Evolutionary conservation across 2,888 invertebrate genomes (phyloP), one percentile per base, ranked within the genome.

Genomic region (Cataglyphis livida): DNA sequence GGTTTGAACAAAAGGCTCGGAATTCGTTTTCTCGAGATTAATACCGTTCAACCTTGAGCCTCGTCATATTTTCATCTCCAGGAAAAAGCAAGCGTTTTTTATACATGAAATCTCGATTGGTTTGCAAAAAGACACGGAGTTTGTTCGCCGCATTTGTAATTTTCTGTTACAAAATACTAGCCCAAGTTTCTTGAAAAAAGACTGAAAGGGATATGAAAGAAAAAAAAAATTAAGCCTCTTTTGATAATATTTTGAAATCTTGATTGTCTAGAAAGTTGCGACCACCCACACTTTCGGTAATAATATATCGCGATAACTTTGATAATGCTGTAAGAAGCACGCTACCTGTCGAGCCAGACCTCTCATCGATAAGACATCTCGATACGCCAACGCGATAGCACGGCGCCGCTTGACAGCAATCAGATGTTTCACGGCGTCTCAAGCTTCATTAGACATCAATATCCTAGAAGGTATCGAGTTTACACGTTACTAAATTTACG

Each of bases 241-340:
- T 28, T 81, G 78, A 88, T 89, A 87, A 88, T 88, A 82, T 71
- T 57, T 61, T 25, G 54, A 82, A 84, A 89, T 89, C 89, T 84
- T 81, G 85, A 89, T 89, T 84, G 85, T 81, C 78, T 66, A 79
- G 65, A 73, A 84, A 87, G 87, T 89, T 82, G 88, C 86, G 54
- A 86, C 79, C 82, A 89, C 75, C 84, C 74, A 79, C n/a, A 18
- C 82, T 84, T 86, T 84, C 84, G 83, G 79, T 81, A 59, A 66
- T 85, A 84, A 83, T 79, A 65, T 64, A 62, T 61, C 73, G 68
- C 48, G 78, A 82, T 84, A 87, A 86, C 84, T 86, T 83, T 48
- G 81, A 61, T 81, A 82, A 81, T 74, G 68, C 83, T 18, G 61
- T 81, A 82, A 89, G 84, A 57, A 87, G 81, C 89, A 87, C 87